phyloP scores from a whole-genome alignment of 1,140 invertebrate species.

The Piezodorus guildinii region DNA sequence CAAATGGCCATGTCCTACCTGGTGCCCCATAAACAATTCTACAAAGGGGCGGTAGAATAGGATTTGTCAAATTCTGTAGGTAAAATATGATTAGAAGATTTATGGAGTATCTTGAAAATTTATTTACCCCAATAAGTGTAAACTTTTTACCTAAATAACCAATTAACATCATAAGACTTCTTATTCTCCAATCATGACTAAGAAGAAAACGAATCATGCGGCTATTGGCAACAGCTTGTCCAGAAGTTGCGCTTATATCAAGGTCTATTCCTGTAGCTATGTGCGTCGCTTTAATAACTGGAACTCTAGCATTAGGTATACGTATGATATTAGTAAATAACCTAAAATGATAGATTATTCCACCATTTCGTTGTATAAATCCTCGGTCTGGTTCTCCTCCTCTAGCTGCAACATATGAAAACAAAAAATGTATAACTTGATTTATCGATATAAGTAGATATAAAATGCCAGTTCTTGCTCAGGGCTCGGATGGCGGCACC shows the following conservation, averaged over 20 bases:
- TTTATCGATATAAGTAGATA: too few species aligned
- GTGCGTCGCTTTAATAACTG: constrained; percentile 7
- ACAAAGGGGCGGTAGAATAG: not conserved
- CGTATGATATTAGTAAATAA: not conserved
- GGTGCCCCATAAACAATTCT: not conserved
- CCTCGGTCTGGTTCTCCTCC: not conserved
- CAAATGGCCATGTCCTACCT: constrained; percentile 5
- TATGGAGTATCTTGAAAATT: constrained; percentile 11
- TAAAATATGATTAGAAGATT: constrained; percentile 16
- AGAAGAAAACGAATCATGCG: not conserved
- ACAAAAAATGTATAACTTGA: not conserved
- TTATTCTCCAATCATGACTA: constrained; percentile 1
- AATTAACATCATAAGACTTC: constrained; percentile 10
- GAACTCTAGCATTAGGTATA: constrained; percentile 7
- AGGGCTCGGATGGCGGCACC: too few species aligned
- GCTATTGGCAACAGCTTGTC: constrained; percentile 12
- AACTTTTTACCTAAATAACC: constrained; percentile 2
- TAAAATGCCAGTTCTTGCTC: too few species aligned
- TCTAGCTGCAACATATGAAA: not conserved
- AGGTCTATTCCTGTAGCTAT: constrained; percentile 1
- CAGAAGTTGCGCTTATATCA: constrained; percentile 15
- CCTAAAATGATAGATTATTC: not conserved
- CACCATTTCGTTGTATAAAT: constrained; percentile 3
- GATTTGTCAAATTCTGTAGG: constrained; percentile 2
- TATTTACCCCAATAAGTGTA: not conserved